Base-by-base conservation (phyloP, 2,113 vertebrate species). In the Heteronetta atricapilla region DNA sequence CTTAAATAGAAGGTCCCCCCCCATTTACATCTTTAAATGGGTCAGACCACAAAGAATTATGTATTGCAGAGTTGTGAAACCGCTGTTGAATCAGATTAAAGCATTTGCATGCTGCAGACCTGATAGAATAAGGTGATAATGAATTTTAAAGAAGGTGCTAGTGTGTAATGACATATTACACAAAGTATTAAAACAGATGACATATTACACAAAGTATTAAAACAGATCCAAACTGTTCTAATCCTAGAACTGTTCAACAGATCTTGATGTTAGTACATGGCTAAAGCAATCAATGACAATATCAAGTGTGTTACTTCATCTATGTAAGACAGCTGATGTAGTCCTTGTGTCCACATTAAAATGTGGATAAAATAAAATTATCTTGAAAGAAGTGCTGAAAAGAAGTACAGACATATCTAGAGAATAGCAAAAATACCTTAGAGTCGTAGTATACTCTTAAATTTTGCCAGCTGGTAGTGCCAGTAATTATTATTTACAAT, bases 11-110 rank as follows among this genome's bases (percentile, higher is more conserved):
- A 42, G 26, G 33, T 69, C 44, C 38, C 3, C 9, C 3, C 11
- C 46, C 8, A 8, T 86, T 77, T 83, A 72, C 50, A 31, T 83
- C 52, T 79, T 66, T 75, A 88, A 50, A 40, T 89, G 53, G 80
- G 53, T 92, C 62, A 86, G 66, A 82, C 33, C n/a, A 72, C 90
- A 72, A 82, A 78, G 72, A 90, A 93, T 89, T 93, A 46, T 44
- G 38, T 90, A 58, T 69, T 75, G 31, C 34, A 42, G 53, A 44
- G 40, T 67, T 55, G 55, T 89, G 88, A 84, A 92, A 66, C 36
- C 76, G 38, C 28, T 84, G 85, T 78, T 76, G 79, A 86, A 69
- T 89, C 25, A 22, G 19, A 64, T 81, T 75, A 67, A 83, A 74
- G 58, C 36, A 42, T 72, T 75, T 87, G 31, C 82, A 23, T 72